Evolutionary conservation across 2,888 invertebrate genomes (phyloP), one percentile per base, ranked within the genome.

Genomic region (Orthosia gothica): DNA sequence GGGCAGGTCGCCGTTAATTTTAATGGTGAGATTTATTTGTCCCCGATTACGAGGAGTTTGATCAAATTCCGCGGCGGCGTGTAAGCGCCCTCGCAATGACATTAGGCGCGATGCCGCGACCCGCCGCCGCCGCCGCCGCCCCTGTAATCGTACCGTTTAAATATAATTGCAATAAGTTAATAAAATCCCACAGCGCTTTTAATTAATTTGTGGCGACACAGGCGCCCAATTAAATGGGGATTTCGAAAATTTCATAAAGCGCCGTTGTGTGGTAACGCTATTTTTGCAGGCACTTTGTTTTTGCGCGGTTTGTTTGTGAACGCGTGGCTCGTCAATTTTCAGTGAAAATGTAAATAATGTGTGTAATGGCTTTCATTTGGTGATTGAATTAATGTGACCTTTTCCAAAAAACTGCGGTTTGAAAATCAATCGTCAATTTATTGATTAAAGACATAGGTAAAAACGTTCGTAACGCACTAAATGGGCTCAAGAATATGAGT

Each of bases 101-200:
- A 91, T 93, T 92, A 93, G 90, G 87, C 88, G 89, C 88, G 85
- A 85, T 81, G 87, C 86, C 83, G 83, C 84, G 88, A 87, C 87
- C 79, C 77, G 79, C 75, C 82, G 70, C 85, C 26, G 26, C 3
- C 26, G 26, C 32, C 40, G 70, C 86, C 84, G 83, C 87, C 89
- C 89, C 89, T 83, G 90, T 93, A 94, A 95, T 94, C 92, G 92
- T 87, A 87, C 88, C 94, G 92, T 93, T 94, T 94, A 94, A 95
- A 95, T 94, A 93, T 95, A 94, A 95, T 95, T 94, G 94, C 94
- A 94, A 95, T 95, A 96, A 95, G 94, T 95, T 95, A 94, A 95
- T 95, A 94, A 94, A 94, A 94, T 92, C 92, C 92, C 92, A 88
- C 91, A 90, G 91, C 93, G 92, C 90, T 93, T 93, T 93, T 94